A percentile compares a stretch with the other conserved stretches of the same genome.
phyloP scores from a whole-genome alignment of 2,797 vertebrate genomes.

The Pteronotus mesoamericanus region DNA sequence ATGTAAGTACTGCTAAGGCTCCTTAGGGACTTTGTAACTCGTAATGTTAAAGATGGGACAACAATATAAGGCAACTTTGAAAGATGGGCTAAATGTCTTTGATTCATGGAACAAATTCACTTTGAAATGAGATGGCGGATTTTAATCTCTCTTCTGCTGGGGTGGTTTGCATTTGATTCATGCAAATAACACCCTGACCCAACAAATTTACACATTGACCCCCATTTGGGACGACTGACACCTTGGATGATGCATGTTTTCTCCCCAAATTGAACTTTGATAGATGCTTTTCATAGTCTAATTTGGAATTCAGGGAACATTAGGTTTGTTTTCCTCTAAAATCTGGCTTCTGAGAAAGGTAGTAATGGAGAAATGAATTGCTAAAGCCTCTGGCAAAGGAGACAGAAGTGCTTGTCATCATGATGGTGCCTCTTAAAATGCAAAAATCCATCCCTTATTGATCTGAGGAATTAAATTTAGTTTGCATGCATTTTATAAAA shows the following conservation, averaged over 20 bases:
- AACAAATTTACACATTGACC: fast-evolving
- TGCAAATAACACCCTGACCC: fast-evolving
- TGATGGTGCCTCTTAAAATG: slow-evolving; percentile 15
- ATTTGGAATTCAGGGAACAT: slow-evolving; percentile 12
- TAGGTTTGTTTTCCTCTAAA: slow-evolving; percentile 7
- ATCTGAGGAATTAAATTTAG: neutral
- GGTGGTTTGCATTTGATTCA: neutral
- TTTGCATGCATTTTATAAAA: neutral
- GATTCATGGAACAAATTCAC: neutral
- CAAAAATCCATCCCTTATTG: neutral
- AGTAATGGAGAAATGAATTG: neutral
- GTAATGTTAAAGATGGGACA: neutral
- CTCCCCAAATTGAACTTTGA: neutral
- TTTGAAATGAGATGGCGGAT: neutral
- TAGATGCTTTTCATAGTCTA: neutral
- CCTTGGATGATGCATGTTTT: fast-evolving
- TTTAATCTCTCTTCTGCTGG: fast-evolving
- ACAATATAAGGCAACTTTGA: neutral
- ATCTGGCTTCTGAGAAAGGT: neutral
- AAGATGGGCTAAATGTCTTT: fast-evolving
- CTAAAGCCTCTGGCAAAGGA: neutral
- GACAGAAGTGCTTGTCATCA: neutral
- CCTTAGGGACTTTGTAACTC: neutral
- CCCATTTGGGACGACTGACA: fast-evolving
- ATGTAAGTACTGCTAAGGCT: neutral